Base-by-base conservation (phyloP, 2,797 vertebrate genomes). In the Allobates femoralis region DNA sequence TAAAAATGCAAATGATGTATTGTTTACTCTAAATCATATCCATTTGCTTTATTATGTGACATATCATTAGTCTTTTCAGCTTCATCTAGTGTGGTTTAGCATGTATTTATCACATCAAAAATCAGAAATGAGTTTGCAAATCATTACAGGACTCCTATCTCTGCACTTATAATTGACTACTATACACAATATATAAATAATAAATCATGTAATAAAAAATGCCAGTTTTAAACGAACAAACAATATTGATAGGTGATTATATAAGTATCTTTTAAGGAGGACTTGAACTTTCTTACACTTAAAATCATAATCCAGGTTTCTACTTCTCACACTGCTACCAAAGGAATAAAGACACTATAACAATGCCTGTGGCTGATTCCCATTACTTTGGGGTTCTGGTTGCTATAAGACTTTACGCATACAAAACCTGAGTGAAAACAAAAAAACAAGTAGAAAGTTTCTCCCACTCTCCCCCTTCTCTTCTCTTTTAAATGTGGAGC, bases 371-470 rank as follows among this genome's bases (percentile, higher is more conserved):
- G 19, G 12, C 76, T 58, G 76, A 11, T 23, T 53, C 30, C 75
- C 51, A 56, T 77, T 77, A 19, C 26, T 55, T 77, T 77, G 50
- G 74, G 28, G 82, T n/a, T 73, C 32, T 85, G 23, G 51, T 10
- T 21, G 62, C 76, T 71, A 3, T 55, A 50, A 50, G n/a, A 58
- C 60, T 80, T 73, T 56, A 46, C 66, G 23, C 28, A 58, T 32
- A 71, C 50, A 55, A 55, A 41, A 37, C 16, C 66, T 26, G 19
- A 46, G 71, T 50, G 64, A 69, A 66, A 34, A 79, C 62, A 77
- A 60, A 83, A 82, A 64, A 4, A 69, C n/a, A 81, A 81, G 71
- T 46, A 50, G 8, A 86, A 86, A 79, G 62, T 87, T 83, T 81
- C 28, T 77, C 71, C 23, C 71, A 46, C 71, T 74, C 60, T 26